These are phyloP conservation scores for Cryptoblepharus egeriae DNA, from an alignment of 2,797 vertebrate genomes.

Conservation along the genomic window DNA sequence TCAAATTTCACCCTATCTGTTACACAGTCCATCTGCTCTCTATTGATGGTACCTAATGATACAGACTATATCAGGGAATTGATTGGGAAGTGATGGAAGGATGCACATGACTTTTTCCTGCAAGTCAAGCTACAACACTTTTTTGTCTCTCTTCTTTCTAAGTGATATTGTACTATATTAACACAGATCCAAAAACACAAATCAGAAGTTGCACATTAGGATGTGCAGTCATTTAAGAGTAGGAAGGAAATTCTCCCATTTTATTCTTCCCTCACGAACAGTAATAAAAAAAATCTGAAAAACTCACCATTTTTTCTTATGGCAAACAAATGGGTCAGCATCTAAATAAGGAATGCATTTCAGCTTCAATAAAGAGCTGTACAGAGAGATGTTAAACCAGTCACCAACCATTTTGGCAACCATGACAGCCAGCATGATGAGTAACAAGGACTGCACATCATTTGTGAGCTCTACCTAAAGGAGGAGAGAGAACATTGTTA, in stretches of 20 bases:
- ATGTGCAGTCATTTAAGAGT: conserved; percentile 5
- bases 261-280: background rate
- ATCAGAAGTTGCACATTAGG: background rate
- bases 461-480: conserved; percentile 65
- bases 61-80: background rate
- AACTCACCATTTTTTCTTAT: conserved; percentile 56
- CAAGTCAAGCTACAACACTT: too few species aligned
- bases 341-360: conserved; percentile 64
- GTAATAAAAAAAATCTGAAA: background rate
- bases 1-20: too few species aligned
- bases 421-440: conserved; percentile 57
- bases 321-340: conserved; percentile 21
- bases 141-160: too few species aligned
- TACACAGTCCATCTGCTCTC: background rate
- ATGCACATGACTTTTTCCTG: too few species aligned
- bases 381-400: conserved; percentile 42
- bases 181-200: too few species aligned
- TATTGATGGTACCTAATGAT: background rate
- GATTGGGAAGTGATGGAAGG: too few species aligned
- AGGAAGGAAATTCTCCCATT: background rate
- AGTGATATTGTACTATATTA: too few species aligned
- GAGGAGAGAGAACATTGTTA: conserved; percentile 13
- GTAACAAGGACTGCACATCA: conserved; percentile 59
- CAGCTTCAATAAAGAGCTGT: conserved; percentile 62
- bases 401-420: conserved; percentile 53